These are phyloP conservation scores for Danio choprae DNA, from an alignment of 2,797 vertebrate species.

Conservation along the genomic window DNA sequence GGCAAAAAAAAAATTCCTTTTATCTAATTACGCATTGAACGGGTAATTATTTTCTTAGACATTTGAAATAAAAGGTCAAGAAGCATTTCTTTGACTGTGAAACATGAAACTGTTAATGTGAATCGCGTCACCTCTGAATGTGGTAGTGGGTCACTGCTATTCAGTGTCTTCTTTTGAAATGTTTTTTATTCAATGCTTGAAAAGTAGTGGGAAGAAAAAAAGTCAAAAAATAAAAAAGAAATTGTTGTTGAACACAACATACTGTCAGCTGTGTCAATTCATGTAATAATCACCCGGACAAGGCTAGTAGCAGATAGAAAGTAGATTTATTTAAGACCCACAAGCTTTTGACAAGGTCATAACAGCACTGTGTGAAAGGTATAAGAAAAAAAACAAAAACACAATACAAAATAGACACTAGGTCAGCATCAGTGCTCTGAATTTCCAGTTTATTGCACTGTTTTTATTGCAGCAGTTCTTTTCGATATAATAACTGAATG, in stretches of 20 bases:
- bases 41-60: neutral
- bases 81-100: conserved; percentile 1
- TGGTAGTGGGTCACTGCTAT: neutral
- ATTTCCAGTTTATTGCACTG: neutral
- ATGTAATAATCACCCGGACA: neutral
- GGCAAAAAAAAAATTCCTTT: neutral
- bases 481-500: neutral
- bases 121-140: neutral
- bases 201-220: neutral
- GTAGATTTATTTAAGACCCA: neutral
- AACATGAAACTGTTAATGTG: neutral
- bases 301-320: neutral
- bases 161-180: conserved; percentile 5
- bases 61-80: conserved; percentile 13
- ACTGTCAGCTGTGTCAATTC: neutral
- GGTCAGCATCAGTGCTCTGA: neutral
- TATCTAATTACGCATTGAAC: neutral
- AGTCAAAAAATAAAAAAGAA: neutral
- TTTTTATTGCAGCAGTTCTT: neutral
- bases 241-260: neutral
- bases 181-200: conserved; percentile 8
- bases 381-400: neutral
- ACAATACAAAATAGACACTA: neutral
- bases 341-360: conserved; percentile 15
- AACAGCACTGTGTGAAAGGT: neutral